Evolutionary conservation across 2,888 invertebrate genomes (phyloP), one percentile per base, ranked within the genome.

Genomic region (Pachycephus smyrnensis): DNA sequence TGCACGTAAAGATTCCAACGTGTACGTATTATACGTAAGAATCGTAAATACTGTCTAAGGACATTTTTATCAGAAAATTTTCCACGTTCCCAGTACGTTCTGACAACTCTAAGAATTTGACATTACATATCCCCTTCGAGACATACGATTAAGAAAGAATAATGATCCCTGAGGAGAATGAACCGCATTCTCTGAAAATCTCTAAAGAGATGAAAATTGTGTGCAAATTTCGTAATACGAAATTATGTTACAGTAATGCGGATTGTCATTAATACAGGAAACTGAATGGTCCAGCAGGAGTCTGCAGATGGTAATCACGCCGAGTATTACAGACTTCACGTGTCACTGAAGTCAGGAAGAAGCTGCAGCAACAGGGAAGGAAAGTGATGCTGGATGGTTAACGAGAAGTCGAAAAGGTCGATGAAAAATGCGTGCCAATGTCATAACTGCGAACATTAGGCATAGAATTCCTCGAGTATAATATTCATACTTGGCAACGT

Each of bases 371-470:
- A 69, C 76, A 71, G 37, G 76, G 31, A 76, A 76, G 76, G 76
- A 76, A 76, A 76, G 76, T 73, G 55, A 55, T 55, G 55, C 55
- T 55, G 55, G 75, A 75, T 75, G 68, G 68, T 68, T 75, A 55
- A 32, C 71, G 76, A 37, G 71, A 33, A 32, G 71, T 69, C 69
- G 36, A 73, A 76, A 76, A 76, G 76, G 76, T 76, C 76, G 76
- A 12, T 71, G 40, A 76, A 76, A 76, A 76, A 71, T 76, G 73
- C 71, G 35, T 37, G 76, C 76, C 76, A 76, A 76, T 76, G 76
- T 76, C 71, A 76, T 76, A 73, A 76, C 69, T n/a, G 76, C 73
- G 36, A 68, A 71, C 71, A 71, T 71, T 71, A 71, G 71, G 31
- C 32, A 0, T 12, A 31, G 71, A 33, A 55, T 55, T 55, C 23